Base-by-base conservation (phyloP, 2,113 vertebrate genomes). In the Hippocampus abdominalis region DNA sequence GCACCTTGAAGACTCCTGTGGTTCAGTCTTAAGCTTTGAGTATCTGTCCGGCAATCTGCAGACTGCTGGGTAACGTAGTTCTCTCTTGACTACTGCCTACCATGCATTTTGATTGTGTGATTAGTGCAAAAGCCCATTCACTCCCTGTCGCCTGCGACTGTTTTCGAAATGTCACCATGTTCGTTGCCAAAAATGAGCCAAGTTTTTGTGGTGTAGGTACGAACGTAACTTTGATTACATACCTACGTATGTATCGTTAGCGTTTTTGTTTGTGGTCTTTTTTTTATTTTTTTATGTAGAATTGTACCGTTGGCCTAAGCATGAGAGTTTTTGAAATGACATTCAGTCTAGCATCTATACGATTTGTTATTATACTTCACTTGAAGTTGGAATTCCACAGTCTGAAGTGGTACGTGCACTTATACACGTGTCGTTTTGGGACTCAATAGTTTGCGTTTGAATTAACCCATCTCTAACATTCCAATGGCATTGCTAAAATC, bases 1-100 rank as follows among this genome's bases (percentile, higher is more conserved):
- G 94, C 92, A 82, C 93, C 94, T 95, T 95, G 96, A 94, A 92
- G 95, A 97, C 96, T 97, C 94, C 96, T 98, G 95, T 97, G 95
- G 94, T 95, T 96, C 94, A 95, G 91, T 95, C 94, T 84, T 95
- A 98, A 93, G 94, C 94, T 96, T 96, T 95, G 93, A 96, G 94
- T 97, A 93, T 96, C 95, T 95, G 95, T 88, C 80, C 61, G 74
- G 80, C 81, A 80, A 69, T 84, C 81, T 84, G 67, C 66, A 66
- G 80, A 85, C 94, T 91, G 88, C 94, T 93, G 94, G 91, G 91
- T 95, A 89, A 92, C 73, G 88, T 91, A 87, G 82, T 82, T 72
- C 72, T 78, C 64, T 78, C 83, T 79, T 86, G 85, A 84, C 79
- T 83, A 86, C 85, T 88, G 84, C 81, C 81, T 80, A 84, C 85